A percentile compares a stretch with the other conserved stretches of the same genome.
Conservation (phyloP, 35 echinoderm and acorn worm species). For the Chiridota heheva region DNA sequence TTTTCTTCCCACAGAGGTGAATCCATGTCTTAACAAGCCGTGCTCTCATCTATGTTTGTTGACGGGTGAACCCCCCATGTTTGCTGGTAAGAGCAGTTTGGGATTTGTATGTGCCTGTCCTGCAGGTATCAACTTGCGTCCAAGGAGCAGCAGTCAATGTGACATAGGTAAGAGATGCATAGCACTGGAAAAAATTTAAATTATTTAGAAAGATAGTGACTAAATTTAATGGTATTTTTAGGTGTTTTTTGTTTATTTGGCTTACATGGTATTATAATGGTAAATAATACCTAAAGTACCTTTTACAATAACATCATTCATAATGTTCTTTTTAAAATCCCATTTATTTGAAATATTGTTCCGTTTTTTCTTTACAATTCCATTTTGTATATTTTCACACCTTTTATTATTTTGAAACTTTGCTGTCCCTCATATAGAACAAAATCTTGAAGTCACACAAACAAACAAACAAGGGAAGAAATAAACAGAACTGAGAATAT, state of each 20-base stretch:
- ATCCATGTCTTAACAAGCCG: constrained; percentile 1
- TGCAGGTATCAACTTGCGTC: background rate
- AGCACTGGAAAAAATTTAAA: no score
- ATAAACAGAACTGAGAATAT: no score
- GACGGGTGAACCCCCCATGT: no score
- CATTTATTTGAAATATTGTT: no score
- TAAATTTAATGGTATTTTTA: background rate
- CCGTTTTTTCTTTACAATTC: no score
- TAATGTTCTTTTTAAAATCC: no score
- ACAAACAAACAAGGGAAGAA: no score
- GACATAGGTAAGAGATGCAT: constrained; percentile 10
- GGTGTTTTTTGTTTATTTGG: background rate
- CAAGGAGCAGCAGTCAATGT: background rate
- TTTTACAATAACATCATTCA: background rate
- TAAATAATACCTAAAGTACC: background rate
- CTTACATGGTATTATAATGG: background rate
- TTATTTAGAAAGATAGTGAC: no score
- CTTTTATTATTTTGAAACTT: no score
- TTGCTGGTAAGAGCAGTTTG: background rate
- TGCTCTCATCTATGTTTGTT: constrained; percentile 42
- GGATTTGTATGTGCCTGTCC: constrained; percentile 23
- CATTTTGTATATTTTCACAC: no score
- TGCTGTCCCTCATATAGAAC: no score
- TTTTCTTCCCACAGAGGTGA: constrained; percentile 7
- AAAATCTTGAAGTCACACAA: no score